A percentile compares a stretch with the other conserved stretches of the same genome.
Evolutionary conservation across 2,888 invertebrate genomes (phyloP).

Genomic region (Aplocera efformata): DNA sequence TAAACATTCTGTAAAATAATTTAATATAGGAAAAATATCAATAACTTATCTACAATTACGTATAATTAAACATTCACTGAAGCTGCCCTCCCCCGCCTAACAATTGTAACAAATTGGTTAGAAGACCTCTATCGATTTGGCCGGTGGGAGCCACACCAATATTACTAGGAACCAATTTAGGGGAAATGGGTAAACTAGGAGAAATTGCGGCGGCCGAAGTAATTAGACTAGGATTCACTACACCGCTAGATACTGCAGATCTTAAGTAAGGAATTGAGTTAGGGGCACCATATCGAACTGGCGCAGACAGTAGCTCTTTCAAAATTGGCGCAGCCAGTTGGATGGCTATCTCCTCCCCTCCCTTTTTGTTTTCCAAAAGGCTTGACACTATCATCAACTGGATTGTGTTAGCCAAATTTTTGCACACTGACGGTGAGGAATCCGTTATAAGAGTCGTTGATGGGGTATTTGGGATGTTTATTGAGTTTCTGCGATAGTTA

Average conservation of each 20-base stretch:
- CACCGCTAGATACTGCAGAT: not conserved
- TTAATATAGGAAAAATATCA: not conserved
- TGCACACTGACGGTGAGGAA: conserved; percentile 55
- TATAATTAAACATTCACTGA: conserved; percentile 24
- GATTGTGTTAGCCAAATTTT: conserved; percentile 57
- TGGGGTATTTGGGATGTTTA: conserved; percentile 14
- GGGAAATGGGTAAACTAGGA: conserved; percentile 17
- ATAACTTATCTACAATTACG: conserved; percentile 1
- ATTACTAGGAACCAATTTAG: conserved; percentile 17
- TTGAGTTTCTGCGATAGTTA: conserved; percentile 8
- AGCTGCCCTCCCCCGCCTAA: conserved; percentile 14
- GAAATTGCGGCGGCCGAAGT: conserved; percentile 15
- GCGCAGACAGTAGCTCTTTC: conserved; percentile 42
- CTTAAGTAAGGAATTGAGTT: conserved; percentile 33
- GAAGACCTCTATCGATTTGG: conserved; percentile 8
- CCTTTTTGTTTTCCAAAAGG: conserved; percentile 47
- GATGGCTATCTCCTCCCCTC: conserved; percentile 41
- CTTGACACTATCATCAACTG: conserved; percentile 61
- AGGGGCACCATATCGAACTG: conserved; percentile 37
- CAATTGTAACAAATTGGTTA: conserved; percentile 18
- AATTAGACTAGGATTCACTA: not conserved
- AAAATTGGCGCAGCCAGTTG: conserved; percentile 47
- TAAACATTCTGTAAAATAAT: not conserved
- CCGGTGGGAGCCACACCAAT: conserved; percentile 1
- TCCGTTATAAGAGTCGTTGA: conserved; percentile 57